Base-by-base conservation (phyloP, 2,113 vertebrate species). In the Anarhynchus alexandrinus region DNA sequence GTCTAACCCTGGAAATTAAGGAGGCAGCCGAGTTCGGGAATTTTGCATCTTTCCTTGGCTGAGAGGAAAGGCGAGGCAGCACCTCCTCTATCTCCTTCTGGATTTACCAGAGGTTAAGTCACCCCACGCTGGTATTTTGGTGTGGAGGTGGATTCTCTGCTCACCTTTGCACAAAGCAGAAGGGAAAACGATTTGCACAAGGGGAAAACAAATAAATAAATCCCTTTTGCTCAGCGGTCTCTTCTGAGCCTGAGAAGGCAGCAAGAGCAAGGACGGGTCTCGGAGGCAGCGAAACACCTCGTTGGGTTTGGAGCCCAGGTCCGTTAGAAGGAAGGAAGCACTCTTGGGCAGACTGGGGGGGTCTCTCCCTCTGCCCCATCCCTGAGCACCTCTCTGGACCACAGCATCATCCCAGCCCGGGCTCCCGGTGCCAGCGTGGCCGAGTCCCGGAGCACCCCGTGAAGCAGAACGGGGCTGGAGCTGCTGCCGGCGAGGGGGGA, bases 381-480 rank as follows among this genome's bases (percentile, higher is more conserved):
- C n/a, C 72, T 6, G 8, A 20, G 3, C 12, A 51, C 20, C 42
- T 45, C 1, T 1, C 82, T 32, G 67, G 78, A 21, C 26, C 69
- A 3, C 9, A 82, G 74, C 90, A 79, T 73, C 69, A 10, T 26
- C 58, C 47, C 86, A 82, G 36, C 34, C 34, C 0, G 0, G 6
- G 21, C 49, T 62, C 32, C 59, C 6, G 3, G 27, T 57, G 47
- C 77, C 90, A 14, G 22, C 10, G 0, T 5, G 18, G 79, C 61
- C 21, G 0, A 19, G 51, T 27, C 40, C 49, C 70, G 1, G 0
- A 15, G 70, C 1, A 0, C 30, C 65, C 83, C 61, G 1, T 0
- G 13, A 6, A 77, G 22, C 67, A 78, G 30, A 71, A 55, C 0
- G 1, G 25, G 32, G 80, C 66, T 36, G 72, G 67, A 49, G 87